These are phyloP conservation scores for Agrypnus murinus DNA, from an alignment of 2,888 invertebrate genomes.

Conservation along the genomic window DNA sequence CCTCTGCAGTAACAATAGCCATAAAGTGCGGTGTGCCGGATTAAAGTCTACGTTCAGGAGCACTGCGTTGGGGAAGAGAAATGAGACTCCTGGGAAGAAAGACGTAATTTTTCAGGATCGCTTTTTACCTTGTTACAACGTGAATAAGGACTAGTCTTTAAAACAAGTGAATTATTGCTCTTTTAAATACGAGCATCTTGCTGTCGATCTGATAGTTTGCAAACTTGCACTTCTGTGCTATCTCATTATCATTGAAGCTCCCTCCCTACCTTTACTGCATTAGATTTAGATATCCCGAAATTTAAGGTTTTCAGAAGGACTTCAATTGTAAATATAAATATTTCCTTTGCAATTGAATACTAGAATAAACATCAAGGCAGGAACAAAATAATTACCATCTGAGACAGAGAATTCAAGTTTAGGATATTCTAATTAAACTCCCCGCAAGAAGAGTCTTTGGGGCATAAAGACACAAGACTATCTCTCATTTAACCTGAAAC, in stretches of 20 bases:
- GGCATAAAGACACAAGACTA: slow-evolving; percentile 18
- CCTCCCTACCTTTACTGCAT: no score
- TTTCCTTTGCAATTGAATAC: no score
- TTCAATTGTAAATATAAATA: no score
- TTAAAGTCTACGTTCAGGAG: slow-evolving; percentile 62
- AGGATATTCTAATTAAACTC: neutral
- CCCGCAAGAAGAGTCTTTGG: neutral
- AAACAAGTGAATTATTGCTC: slow-evolving; percentile 48
- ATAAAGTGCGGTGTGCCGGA: slow-evolving; percentile 57
- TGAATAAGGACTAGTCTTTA: slow-evolving; percentile 52
- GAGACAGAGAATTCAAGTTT: neutral
- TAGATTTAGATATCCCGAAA: no score
- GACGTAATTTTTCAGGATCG: slow-evolving; percentile 53
- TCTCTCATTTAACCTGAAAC: slow-evolving; percentile 42
- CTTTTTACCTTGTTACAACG: slow-evolving; percentile 51
- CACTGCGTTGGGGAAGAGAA: slow-evolving; percentile 50
- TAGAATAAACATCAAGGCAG: no score
- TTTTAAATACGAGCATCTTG: slow-evolving; percentile 31
- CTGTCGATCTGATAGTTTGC: slow-evolving; percentile 22
- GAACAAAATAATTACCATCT: no score
- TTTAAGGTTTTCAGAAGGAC: no score
- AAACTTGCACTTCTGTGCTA: neutral
- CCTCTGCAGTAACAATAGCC: slow-evolving; percentile 57
- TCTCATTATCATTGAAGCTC: no score
- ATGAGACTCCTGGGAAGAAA: slow-evolving; percentile 47